Evolutionary conservation across 2,888 invertebrate genomes (phyloP), one percentile per base, ranked within the genome.

Genomic region (Pollenia griseotomentosa): DNA sequence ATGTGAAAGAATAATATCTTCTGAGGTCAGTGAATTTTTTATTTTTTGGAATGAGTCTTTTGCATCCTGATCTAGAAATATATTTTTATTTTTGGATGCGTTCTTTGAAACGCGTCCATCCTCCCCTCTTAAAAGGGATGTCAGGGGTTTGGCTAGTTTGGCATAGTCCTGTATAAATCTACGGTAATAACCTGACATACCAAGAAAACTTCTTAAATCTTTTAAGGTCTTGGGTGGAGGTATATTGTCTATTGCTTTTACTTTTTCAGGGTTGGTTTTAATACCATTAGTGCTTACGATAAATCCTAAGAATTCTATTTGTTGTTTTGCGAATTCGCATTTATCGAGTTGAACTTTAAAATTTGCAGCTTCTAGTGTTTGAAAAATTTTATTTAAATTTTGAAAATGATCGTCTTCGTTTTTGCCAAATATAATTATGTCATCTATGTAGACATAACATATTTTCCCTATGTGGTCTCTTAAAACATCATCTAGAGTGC

Each of bases 371-470:
- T 63, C 63, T 63, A 63, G 42, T 63, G 55, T 33, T 59, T 59
- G 23, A 12, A 59, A 59, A 16, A 33, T 23, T 59, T 59, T 59
- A 33, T 12, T 33, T 12, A 59, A 33, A 44, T 63, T 63, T 63
- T 63, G 42, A n/a, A 63, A 63, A n/a, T 63, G 42, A 44, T 63
- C 63, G 42, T 63, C 44, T n/a, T 63, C 63, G 7, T n/a, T 63
- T 63, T 44, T 63, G 12, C 42, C 16, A 68, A 79, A 79, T 42
- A 59, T 51, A 19, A 65, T 19, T 14, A 75, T 53, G n/a, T 81
- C 75, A 16, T 82, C 74, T 33, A 82, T 66, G 51, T 82, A 82
- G 66, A 82, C 65, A 16, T 65, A 55, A 23, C 82, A 82, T 59
- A 10, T 74, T 46, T 59, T 75, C 59, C 14, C n/a, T n/a, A n/a